Base-by-base conservation (phyloP, 2,888 invertebrate species). In the Noctuana brunneofusca region DNA sequence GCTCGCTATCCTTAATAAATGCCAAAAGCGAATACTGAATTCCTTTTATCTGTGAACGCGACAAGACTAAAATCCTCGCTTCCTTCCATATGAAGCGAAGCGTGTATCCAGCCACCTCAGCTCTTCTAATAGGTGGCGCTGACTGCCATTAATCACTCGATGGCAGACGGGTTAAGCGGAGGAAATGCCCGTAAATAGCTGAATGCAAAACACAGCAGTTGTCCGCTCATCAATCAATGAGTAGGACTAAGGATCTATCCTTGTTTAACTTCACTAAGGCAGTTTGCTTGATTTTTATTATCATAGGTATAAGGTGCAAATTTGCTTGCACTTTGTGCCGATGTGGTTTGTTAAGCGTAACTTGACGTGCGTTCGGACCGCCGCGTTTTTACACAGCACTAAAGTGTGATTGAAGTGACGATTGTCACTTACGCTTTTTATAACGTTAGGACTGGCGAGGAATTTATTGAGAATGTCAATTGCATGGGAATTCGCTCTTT, bases 101-200 rank as follows among this genome's bases (percentile, higher is more conserved):
- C 81, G 77, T 73, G 81, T 75, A 81, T 80, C 77, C 76, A 79
- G 74, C 72, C 72, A 62, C 70, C 66, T 69, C 72, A 66, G 66
- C 70, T 65, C 65, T 63, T 74, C 74, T 79, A 81, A 79, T 81
- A 81, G 81, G 81, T 79, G 79, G 70, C 76, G 78, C 79, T 80
- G 79, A 79, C 74, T 69, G 67, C 78, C 86, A 90, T 90, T 87
- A 87, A 89, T 90, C 89, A 90, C 82, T 64, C 66, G 69, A 66
- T 69, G 78, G 79, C 78, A 81, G 87, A 85, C 88, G 89, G 86
- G 86, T 84, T 88, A 87, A 87, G 86, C 85, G 82, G 79, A 89
- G 88, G 89, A 89, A 89, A 88, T 87, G 80, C 86, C 87, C 87
- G 89, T 89, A 90, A 90, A 90, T 90, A 90, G 89, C 84, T 86